phyloP scores from a whole-genome alignment of 2,888 invertebrate species.

The Xestia xanthographa region DNA sequence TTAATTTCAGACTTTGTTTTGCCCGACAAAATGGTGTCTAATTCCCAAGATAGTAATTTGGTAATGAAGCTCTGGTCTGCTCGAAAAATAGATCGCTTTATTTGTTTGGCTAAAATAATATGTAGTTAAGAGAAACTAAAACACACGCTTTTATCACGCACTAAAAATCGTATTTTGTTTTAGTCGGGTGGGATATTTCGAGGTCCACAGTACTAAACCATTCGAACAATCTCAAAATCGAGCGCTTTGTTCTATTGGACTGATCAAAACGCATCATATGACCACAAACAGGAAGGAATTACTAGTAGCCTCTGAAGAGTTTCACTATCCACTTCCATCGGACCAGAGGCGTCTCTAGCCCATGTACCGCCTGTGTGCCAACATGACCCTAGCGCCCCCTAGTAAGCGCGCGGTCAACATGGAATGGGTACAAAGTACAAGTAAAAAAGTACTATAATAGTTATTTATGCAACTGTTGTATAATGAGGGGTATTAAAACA shows the following conservation, averaged over 20 bases:
- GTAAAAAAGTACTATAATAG: too few relatives aligned
- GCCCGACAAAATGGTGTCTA: not conserved
- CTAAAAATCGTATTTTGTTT: not conserved
- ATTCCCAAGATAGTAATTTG: not conserved
- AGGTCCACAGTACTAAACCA: not conserved
- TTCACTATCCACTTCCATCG: too few relatives aligned
- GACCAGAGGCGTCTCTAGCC: too few relatives aligned
- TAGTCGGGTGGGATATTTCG: not conserved
- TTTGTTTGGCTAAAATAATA: not conserved
- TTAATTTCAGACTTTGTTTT: slow-evolving; percentile 66
- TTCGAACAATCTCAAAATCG: not conserved
- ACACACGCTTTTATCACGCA: not conserved
- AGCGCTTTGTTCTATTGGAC: not conserved
- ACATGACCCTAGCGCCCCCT: too few relatives aligned
- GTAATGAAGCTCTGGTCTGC: not conserved
- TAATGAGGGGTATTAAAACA: too few relatives aligned
- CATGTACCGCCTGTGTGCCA: too few relatives aligned
- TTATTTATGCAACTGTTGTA: too few relatives aligned
- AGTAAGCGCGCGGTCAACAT: too few relatives aligned
- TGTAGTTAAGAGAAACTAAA: not conserved
- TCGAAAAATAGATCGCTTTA: not conserved
- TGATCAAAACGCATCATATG: too few relatives aligned
- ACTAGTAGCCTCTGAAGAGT: too few relatives aligned
- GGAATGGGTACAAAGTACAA: too few relatives aligned
- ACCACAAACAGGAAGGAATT: too few relatives aligned